These are phyloP conservation scores for Pterophyllum scalare DNA, from an alignment of 2,113 vertebrate genomes.

Conservation along the genomic window DNA sequence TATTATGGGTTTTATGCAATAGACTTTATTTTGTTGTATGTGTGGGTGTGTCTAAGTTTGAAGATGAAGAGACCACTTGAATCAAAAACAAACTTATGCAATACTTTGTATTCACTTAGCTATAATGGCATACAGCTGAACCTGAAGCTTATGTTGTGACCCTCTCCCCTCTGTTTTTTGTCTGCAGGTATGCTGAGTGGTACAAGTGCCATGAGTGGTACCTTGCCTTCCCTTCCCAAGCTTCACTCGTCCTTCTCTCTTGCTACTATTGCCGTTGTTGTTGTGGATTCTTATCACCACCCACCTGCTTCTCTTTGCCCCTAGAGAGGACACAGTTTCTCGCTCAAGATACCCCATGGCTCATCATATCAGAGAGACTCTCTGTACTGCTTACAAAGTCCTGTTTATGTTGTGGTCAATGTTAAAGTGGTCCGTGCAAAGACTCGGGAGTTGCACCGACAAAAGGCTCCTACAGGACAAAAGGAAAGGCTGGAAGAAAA, in stretches of 20 bases:
- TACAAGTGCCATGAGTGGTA: not conserved
- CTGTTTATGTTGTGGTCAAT: constrained; percentile 44
- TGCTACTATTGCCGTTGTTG: constrained; percentile 19
- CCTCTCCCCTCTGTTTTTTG: not conserved
- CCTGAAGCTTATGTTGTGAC: not conserved
- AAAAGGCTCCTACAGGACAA: constrained; percentile 20
- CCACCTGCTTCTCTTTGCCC: constrained; percentile 9
- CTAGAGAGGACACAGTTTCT: not conserved
- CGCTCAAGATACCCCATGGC: not conserved
- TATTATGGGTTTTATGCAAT: not conserved
- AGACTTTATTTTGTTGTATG: not conserved
- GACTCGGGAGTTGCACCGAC: constrained; percentile 9
- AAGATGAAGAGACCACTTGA: not conserved
- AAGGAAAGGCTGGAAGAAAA: constrained; percentile 5
- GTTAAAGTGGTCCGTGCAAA: constrained; percentile 46
- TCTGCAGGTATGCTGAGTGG: constrained; percentile 80
- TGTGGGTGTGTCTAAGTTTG: not conserved
- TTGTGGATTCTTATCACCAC: constrained; percentile 36
- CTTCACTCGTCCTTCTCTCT: constrained; percentile 25
- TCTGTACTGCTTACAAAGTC: constrained; percentile 3
- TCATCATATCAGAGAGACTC: constrained; percentile 15
- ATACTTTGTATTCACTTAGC: not conserved
- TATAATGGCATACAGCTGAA: too few relatives aligned
- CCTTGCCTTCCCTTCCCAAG: not conserved
- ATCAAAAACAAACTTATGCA: not conserved